phyloP scores from a whole-genome alignment of 2,888 invertebrate genomes.

The Hydriomena furcata region DNA sequence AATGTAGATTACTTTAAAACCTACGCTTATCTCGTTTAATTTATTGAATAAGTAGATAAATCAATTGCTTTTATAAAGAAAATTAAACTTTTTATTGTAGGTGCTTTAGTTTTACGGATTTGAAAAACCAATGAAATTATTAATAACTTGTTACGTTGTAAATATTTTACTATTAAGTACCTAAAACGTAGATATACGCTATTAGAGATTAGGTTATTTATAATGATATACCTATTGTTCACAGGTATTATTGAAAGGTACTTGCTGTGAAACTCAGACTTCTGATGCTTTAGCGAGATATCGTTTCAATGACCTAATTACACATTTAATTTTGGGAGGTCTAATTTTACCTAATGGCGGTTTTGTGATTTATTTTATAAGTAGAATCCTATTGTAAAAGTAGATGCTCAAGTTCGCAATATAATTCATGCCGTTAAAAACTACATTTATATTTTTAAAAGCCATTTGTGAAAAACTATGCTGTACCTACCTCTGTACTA shows the following conservation, averaged over 20 bases:
- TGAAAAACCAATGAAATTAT: slow-evolving; percentile 39
- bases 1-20: slow-evolving; percentile 34
- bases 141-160: slow-evolving; percentile 50
- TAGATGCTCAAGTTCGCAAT: too few relatives aligned
- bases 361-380: slow-evolving; percentile 1
- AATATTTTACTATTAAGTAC: slow-evolving; percentile 44
- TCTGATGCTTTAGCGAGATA: slow-evolving; percentile 17
- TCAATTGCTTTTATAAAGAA: slow-evolving; percentile 26
- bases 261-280: slow-evolving; percentile 29
- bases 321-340: neutral
- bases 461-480: too few relatives aligned
- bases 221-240: slow-evolving; percentile 23
- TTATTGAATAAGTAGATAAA: slow-evolving; percentile 31
- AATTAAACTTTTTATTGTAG: slow-evolving; percentile 30
- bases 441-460: too few relatives aligned
- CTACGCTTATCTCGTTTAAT: slow-evolving; percentile 38
- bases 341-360: slow-evolving; percentile 2
- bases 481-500: too few relatives aligned
- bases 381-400: too few relatives aligned
- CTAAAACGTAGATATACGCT: slow-evolving; percentile 34
- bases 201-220: slow-evolving; percentile 32
- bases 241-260: slow-evolving; percentile 20
- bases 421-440: too few relatives aligned
- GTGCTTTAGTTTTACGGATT: slow-evolving; percentile 35
- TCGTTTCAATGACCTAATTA: slow-evolving; percentile 8